These are phyloP conservation scores for Montipora efflorescens DNA, from an alignment of 64 coral and sea anemone genomes.

Conservation along the genomic window DNA sequence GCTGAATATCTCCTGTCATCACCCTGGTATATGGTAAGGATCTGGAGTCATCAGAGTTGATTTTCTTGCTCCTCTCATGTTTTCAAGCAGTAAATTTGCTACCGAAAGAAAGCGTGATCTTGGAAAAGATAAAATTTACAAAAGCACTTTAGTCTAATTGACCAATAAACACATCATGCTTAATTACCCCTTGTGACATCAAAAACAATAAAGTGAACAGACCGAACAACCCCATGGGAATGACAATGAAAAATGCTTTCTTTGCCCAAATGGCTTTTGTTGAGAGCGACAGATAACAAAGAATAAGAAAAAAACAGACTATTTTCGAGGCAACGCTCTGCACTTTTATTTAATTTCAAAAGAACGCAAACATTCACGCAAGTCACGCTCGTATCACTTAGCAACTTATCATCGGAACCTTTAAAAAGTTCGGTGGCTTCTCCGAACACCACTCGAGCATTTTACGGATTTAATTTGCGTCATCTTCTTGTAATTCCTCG, in stretches of 20 bases:
- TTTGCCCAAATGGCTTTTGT: too few species aligned
- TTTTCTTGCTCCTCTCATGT: conserved; percentile 78
- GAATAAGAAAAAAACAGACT: too few species aligned
- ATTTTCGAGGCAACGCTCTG: too few species aligned
- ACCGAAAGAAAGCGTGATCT: conserved; percentile 25
- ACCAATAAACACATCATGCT: conserved; percentile 51
- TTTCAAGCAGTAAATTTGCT: background rate
- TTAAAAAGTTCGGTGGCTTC: background rate
- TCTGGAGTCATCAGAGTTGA: conserved; percentile 96
- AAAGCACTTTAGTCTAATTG: conserved; percentile 23
- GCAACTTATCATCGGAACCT: background rate
- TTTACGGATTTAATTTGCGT: background rate
- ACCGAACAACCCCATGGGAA: conserved; percentile 26
- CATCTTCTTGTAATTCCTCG: background rate
- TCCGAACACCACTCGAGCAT: background rate
- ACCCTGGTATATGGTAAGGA: conserved; percentile 98
- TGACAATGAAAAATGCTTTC: background rate
- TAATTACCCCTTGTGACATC: conserved; percentile 52
- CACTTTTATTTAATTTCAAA: background rate
- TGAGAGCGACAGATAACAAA: too few species aligned
- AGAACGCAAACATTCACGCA: background rate
- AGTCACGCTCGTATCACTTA: background rate
- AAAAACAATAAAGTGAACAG: background rate
- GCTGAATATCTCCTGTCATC: background rate
- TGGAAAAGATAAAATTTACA: conserved; percentile 16